Evolutionary conservation across 2,888 invertebrate genomes (phyloP).

Genomic region (Eustalomyia histrio): DNA sequence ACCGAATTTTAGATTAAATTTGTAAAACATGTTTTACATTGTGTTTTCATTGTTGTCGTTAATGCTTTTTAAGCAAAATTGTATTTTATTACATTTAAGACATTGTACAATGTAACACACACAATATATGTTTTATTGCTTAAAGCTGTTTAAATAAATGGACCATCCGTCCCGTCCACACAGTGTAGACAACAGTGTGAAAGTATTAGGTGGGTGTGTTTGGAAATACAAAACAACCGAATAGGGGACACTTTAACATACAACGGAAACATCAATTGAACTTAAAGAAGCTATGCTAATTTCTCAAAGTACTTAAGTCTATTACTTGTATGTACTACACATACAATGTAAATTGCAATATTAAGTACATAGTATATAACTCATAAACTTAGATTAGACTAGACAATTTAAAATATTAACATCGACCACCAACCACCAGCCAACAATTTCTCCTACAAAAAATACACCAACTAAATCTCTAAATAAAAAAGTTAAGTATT

Average conservation of each 20-base stretch:
- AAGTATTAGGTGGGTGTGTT: neutral
- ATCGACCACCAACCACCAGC: neutral
- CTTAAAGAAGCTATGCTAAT: neutral
- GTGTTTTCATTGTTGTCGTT: conserved; percentile 6
- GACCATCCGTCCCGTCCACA: neutral
- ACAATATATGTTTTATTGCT: conserved; percentile 40
- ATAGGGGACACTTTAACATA: neutral
- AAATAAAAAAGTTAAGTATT: neutral
- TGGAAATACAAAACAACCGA: neutral
- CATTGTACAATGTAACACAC: too few species aligned
- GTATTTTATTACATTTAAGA: conserved; percentile 15
- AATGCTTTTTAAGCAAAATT: conserved; percentile 6
- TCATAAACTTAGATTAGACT: neutral
- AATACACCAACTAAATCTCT: neutral
- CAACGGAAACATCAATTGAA: conserved; percentile 59
- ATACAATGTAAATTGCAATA: neutral
- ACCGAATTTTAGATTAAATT: conserved; percentile 15
- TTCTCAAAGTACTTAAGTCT: neutral
- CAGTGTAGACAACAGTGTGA: neutral
- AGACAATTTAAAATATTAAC: too few species aligned
- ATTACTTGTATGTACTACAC: neutral
- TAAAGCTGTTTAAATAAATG: conserved; percentile 31
- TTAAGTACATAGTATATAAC: neutral
- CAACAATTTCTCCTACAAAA: neutral
- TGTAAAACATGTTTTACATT: conserved; percentile 16